Evolutionary conservation across 2,888 invertebrate genomes (phyloP).

Genomic region (Leuctra nigra): DNA sequence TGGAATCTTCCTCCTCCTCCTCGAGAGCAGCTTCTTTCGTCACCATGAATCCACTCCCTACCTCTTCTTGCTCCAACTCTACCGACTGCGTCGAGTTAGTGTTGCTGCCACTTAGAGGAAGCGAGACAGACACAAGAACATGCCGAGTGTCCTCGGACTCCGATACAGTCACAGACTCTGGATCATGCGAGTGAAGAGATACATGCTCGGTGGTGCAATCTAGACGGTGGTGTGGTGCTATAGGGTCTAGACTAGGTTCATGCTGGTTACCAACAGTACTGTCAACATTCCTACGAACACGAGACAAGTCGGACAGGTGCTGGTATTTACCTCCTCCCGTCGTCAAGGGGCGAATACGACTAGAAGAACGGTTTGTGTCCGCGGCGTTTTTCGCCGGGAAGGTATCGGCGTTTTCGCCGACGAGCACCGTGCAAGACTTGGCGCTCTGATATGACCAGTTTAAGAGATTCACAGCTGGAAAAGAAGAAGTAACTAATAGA

Average conservation of each 20-base stretch:
- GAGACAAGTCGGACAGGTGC: conserved; percentile 42
- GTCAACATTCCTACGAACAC: conserved; percentile 63
- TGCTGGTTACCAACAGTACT: conserved; percentile 59
- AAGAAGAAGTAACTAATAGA: neutral
- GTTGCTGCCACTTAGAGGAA: conserved; percentile 21
- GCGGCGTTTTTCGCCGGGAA: conserved; percentile 61
- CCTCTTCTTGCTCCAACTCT: conserved; percentile 14
- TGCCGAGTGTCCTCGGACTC: conserved; percentile 21
- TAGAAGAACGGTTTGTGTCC: conserved; percentile 64
- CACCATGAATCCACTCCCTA: conserved; percentile 19
- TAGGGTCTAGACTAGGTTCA: conserved; percentile 36
- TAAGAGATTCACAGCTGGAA: conserved; percentile 69
- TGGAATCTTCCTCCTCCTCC: conserved; percentile 9
- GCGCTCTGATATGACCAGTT: conserved; percentile 81
- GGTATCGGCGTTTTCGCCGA: conserved; percentile 68
- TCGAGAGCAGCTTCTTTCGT: neutral
- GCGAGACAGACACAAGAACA: conserved; percentile 28
- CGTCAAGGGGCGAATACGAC: conserved; percentile 54
- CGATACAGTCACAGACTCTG: neutral
- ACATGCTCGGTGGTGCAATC: conserved; percentile 12
- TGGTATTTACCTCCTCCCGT: conserved; percentile 46
- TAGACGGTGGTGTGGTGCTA: conserved; percentile 6
- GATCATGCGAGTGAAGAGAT: conserved; percentile 12
- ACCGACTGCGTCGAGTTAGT: conserved; percentile 7
- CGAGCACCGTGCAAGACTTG: conserved; percentile 76